Percentiles rank a stretch among this genome's conserved stretches.
Conservation (phyloP, 2,113 vertebrate genomes). For the Tringa solitaria region DNA sequence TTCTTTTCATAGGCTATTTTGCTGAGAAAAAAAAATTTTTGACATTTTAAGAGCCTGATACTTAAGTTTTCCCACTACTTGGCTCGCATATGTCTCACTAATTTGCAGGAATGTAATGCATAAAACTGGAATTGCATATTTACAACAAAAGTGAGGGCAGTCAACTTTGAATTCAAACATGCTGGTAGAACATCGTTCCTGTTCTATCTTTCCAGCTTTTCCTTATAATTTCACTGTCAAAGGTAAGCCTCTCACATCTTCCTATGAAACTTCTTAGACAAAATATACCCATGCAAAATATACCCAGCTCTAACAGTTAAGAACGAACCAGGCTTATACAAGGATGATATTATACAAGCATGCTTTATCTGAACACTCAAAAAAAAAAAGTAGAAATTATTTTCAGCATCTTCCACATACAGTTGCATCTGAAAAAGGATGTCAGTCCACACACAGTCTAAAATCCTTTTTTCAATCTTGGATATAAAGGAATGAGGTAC, state of each 20-base stretch:
- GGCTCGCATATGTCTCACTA: background rate
- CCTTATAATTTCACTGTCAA: background rate
- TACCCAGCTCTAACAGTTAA: background rate
- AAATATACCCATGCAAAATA: background rate
- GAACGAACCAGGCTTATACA: background rate
- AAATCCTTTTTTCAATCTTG: background rate
- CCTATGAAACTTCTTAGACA: background rate
- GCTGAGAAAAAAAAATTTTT: background rate
- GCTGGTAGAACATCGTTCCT: background rate
- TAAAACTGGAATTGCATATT: background rate
- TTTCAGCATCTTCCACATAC: background rate
- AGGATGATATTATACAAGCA: background rate
- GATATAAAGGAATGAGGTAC: background rate
- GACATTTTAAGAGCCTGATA: background rate
- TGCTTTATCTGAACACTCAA: background rate
- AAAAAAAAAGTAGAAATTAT: background rate
- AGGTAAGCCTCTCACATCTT: background rate
- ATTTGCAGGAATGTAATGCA: background rate
- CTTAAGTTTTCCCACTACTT: background rate
- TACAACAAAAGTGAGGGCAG: background rate
- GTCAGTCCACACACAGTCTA: background rate
- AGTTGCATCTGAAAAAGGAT: background rate
- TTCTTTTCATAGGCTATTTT: background rate
- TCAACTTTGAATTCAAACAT: background rate
- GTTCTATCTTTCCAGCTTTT: background rate